Evolutionary conservation across 35 echinoderm and acorn worm species (phyloP), one percentile per base, ranked within the genome.

Genomic region (Nesometra sesokonis): DNA sequence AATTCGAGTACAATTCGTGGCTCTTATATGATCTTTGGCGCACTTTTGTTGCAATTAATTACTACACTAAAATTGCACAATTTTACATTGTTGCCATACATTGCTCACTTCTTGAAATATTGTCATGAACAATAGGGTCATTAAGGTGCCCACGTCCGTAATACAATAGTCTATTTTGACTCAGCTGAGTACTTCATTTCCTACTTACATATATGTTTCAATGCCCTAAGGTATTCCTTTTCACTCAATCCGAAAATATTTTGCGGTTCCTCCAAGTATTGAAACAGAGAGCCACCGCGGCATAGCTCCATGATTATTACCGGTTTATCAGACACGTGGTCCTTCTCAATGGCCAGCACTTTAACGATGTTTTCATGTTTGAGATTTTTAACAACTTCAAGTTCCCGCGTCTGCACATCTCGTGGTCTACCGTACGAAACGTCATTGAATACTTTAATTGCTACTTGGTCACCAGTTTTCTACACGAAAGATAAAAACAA

Each of bases 401-500:
- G 92, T 84, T 97, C 95, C 46, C 95, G 37, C 85, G 87, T 89
- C 77, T 97, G 95, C 13, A 97, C 92, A n/a, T 86, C 84, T 36
- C 85, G 87, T 34, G 95, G 91, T 82, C 95, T 82, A 84, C 91
- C 88, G 37, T 91, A 93, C 79, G 92, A 93, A 0, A 97, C 19
- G 39, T 93, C 86, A 46, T 97, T 97, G 37, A 97, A 97, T 23
- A 87, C 89, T 40, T 97, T 97, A 19, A 93, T 92, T 32, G 95
- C 95, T 27, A 97, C 95, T 46, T 91, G 34, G 31, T 94, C 95
- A 23, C 95, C 95, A 86, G 87, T 97, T 97, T 97, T 97, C 95
- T 97, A 67, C 2, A 67, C 39, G 86, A n/a, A 36, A 78, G 0
- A 85, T 2, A 93, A 57, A 81, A 77, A 85, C 4, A 85, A 32